These are phyloP conservation scores for Caerostris extrusa DNA, from an alignment of 1,140 invertebrate species.

Conservation along the genomic window DNA sequence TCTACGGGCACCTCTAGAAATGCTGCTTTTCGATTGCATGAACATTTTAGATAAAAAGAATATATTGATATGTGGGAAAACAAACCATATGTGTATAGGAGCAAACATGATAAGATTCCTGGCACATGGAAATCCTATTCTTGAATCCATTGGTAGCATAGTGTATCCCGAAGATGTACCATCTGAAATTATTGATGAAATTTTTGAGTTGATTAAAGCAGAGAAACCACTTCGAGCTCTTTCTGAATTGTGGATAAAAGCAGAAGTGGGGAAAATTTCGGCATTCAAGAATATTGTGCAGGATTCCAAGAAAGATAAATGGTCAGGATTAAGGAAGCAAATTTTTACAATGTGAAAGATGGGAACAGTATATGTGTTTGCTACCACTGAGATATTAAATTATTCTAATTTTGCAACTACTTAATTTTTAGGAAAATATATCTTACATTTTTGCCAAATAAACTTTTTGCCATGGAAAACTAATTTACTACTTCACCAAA, in stretches of 20 bases:
- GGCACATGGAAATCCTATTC: conserved; percentile 40
- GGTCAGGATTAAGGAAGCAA: not conserved
- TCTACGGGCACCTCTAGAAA: conserved; percentile 16
- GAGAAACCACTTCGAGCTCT: not conserved
- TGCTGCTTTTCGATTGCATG: conserved; percentile 52
- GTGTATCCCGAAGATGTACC: conserved; percentile 17
- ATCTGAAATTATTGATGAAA: conserved; percentile 10
- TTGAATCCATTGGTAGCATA: not conserved
- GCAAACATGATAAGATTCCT: not conserved
- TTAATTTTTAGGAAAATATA: too few relatives aligned
- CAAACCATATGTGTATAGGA: conserved; percentile 36
- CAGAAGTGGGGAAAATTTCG: not conserved
- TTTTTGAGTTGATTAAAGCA: conserved; percentile 39
- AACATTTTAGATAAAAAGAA: not conserved
- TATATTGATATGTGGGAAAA: not conserved
- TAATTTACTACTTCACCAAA: too few relatives aligned
- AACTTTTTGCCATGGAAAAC: too few relatives aligned
- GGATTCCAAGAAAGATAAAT: not conserved
- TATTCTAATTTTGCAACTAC: too few relatives aligned
- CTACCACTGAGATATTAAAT: not conserved
- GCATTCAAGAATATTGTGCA: not conserved
- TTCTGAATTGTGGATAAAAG: conserved; percentile 14
- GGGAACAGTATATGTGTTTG: not conserved
- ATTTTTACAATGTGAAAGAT: not conserved
- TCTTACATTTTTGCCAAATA: too few relatives aligned